Evolutionary conservation across 2,797 vertebrate species (phyloP), one percentile per base, ranked within the genome.

Genomic region (Catharus ustulatus): DNA sequence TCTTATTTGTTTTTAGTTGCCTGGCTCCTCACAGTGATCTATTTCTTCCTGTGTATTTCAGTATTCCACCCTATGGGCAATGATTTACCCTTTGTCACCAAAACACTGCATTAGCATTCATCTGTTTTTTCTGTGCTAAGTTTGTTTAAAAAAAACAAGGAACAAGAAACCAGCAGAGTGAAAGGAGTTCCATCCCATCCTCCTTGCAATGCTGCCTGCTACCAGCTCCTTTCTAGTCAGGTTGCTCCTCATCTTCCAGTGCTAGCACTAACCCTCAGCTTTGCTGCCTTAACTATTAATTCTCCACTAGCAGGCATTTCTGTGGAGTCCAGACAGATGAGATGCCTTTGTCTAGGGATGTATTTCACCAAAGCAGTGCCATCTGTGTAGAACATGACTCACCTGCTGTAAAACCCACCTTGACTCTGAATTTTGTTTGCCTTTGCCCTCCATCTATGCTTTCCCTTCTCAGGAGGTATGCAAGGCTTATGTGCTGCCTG

Each of bases 1-100:
- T 94, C 13, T 73, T 96, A 81, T 59, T 94, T 95, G 91, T 69
- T 96, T 90, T 86, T 15, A 84, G 91, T 93, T 95, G 62, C 94
- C 79, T 93, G 67, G 93, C n/a, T 94, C 77, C 80, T 94, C 38
- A 18, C 29, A 66, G 66, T 81, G 91, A 84, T 84, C 85, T 91
- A 11, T 95, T 87, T 71, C 68, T 84, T 91, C 75, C 72, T 72
- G 14, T 7, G 1, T 42, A 55, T 79, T 95, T 93, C 68, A 73
- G 59, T 77, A 61, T 91, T 93, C 57, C 30, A 71, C 67, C 89
- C 85, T 51, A 79, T 45, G 27, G 94, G 45, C 45, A 79, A 45
- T 6, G 17, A 34, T 73, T 40, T 88, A 71, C 67, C 55, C 63
- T 79, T 62, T 48, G 69, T 80, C 89, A 82, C 57, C 48, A 67